phyloP scores from a whole-genome alignment of 2,888 invertebrate species.

The Cryptocephalus primarius region DNA sequence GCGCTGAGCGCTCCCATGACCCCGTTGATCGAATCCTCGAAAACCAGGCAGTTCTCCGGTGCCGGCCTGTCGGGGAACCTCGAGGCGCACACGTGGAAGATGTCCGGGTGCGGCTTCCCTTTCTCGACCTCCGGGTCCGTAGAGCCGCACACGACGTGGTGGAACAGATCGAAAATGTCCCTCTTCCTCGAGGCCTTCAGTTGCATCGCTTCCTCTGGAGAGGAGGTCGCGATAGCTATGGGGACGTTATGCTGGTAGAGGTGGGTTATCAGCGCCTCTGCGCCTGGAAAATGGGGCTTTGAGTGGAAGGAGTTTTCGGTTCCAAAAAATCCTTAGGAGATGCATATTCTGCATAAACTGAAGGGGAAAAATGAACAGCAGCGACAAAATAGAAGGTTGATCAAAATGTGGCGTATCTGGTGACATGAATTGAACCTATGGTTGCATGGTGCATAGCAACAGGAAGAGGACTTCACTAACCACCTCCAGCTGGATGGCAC shows the following conservation, averaged over 20 bases:
- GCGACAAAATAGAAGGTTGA: too few species aligned
- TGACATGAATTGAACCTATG: too few species aligned
- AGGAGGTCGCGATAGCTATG: constrained; percentile 59
- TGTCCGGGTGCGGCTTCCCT: constrained; percentile 85
- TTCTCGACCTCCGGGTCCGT: constrained; percentile 72
- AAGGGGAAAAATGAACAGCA: too few species aligned
- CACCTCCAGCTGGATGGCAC: too few species aligned
- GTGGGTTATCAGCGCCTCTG: constrained; percentile 31
- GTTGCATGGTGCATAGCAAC: too few species aligned
- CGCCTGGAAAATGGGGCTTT: constrained; percentile 47
- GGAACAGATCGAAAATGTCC: constrained; percentile 57
- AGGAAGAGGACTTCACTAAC: too few species aligned
- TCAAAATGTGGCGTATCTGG: too few species aligned
- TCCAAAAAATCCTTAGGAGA: too few species aligned
- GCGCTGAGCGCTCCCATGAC: constrained; percentile 66
- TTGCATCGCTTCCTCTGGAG: constrained; percentile 43
- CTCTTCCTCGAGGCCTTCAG: constrained; percentile 39
- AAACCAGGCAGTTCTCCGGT: constrained; percentile 62
- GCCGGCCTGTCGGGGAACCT: constrained; percentile 59
- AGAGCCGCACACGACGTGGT: constrained; percentile 71
- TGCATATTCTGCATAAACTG: too few species aligned
- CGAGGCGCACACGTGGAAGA: constrained; percentile 52
- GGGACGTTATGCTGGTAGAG: constrained; percentile 50
- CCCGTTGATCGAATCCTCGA: constrained; percentile 88
- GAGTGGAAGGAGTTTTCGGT: too few species aligned